Percentiles rank a stretch among this genome's conserved stretches.
Conservation (phyloP, 2,797 vertebrate species). For the Micromesistius poutassou region DNA sequence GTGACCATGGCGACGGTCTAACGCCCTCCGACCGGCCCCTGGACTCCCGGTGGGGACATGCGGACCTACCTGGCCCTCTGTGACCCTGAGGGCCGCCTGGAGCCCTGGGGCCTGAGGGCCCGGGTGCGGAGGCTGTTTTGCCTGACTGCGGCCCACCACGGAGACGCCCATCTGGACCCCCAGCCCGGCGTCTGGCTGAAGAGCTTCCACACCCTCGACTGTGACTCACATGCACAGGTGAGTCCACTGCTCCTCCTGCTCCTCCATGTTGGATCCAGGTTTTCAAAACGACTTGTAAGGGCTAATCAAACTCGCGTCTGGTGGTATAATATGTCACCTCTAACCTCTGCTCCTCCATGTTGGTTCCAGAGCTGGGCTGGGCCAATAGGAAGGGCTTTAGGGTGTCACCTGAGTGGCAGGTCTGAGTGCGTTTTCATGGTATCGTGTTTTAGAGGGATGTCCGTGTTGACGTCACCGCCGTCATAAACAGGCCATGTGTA, state of each 20-base stretch:
- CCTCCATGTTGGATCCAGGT: no score
- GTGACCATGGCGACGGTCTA: slow-evolving; percentile 43
- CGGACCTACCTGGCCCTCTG: slow-evolving; percentile 53
- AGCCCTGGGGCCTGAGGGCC: slow-evolving; percentile 50
- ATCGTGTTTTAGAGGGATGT: background rate
- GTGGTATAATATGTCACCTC: no score
- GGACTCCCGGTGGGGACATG: slow-evolving; percentile 48
- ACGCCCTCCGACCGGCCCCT: slow-evolving; percentile 42
- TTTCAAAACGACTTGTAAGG: no score
- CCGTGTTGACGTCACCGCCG: background rate
- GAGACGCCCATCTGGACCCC: slow-evolving; percentile 51
- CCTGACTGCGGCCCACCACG: slow-evolving; percentile 33
- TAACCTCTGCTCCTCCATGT: background rate
- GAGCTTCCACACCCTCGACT: slow-evolving; percentile 66
- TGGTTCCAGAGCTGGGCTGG: background rate
- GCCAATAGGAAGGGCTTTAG: background rate
- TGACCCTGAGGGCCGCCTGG: slow-evolving; percentile 43
- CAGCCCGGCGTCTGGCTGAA: slow-evolving; percentile 68
- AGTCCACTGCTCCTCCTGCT: slow-evolving; percentile 13
- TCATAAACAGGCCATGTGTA: background rate
- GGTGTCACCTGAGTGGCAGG: background rate
- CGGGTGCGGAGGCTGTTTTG: slow-evolving; percentile 65
- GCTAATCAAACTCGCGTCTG: no score
- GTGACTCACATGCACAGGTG: slow-evolving; percentile 57
- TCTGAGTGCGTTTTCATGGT: background rate